Evolutionary conservation across 2,113 vertebrate genomes (phyloP), one percentile per base, ranked within the genome.

Genomic region (Heloderma charlesbogerti): DNA sequence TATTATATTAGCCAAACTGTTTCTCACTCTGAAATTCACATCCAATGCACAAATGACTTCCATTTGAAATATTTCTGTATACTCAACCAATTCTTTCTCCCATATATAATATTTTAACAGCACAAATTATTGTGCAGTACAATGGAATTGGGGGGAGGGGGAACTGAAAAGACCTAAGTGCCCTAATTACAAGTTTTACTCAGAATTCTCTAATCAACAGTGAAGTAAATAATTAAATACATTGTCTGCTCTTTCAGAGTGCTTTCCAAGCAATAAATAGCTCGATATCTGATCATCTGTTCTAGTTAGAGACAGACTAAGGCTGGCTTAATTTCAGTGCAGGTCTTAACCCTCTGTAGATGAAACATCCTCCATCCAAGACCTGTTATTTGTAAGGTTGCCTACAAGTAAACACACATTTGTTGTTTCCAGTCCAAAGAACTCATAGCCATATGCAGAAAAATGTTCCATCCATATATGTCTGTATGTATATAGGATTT

Each of bases 181-280:
- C 88, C 91, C 84, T 60, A 84, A 67, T 67, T 83, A 37, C 85
- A 51, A 81, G 45, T 81, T 90, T 72, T 91, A 20, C 5, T 20
- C 25, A n/a, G 0, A 1, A 79, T 86, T 93, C 92, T 81, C 85
- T 90, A 85, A 86, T 88, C 12, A 43, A 88, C 15, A 81, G 13
- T 81, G 29, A 91, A 88, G 82, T 87, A 94, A 94, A 92, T 82
- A 87, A 89, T 87, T 88, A 91, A 92, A 91, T 91, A 0, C 0
- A 86, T 92, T 88, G 60, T 86, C 60, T 79, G 43, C 74, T 83
- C 7, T 63, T 40, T 86, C 79, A 74, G 45, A 86, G 83, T 86
- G 63, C 74, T 90, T 86, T 57, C n/a, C 40, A 86, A 60, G n/a
- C 83, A 90, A 54, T 79, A 78, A 78, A 79, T 75, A 71, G 63